phyloP scores from a whole-genome alignment of 2,797 vertebrate species.

The Chrosomus eos region DNA sequence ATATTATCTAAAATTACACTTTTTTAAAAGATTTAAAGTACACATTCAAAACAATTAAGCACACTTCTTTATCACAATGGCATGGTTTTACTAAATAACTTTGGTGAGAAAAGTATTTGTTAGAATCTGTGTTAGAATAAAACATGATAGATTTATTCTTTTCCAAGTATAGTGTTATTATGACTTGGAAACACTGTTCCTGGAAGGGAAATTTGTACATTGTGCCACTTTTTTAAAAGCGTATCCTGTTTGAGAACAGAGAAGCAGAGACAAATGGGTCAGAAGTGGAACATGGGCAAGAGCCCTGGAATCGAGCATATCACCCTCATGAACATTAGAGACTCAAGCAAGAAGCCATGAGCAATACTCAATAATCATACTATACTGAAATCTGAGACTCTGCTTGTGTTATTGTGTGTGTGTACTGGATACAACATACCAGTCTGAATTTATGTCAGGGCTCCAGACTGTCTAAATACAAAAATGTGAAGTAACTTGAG shows the following conservation, averaged over 20 bases:
- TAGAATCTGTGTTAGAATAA: not conserved
- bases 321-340: not conserved
- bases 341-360: not conserved
- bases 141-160: constrained; percentile 16
- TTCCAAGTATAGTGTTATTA: not conserved
- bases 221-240: not conserved
- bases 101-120: not conserved
- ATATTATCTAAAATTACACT: not conserved
- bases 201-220: constrained; percentile 38
- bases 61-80: not conserved
- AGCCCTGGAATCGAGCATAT: not conserved
- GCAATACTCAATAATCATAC: not conserved
- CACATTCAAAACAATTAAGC: not conserved
- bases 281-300: not conserved
- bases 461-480: not conserved
- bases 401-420: not conserved
- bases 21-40: not conserved
- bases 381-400: not conserved
- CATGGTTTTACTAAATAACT: not conserved
- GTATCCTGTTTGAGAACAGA: constrained; percentile 31
- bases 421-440: not conserved
- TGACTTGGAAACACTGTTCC: constrained; percentile 6
- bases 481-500: not conserved
- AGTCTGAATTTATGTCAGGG: not conserved
- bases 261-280: not conserved